Base-by-base conservation (phyloP, 2,113 vertebrate genomes). In the Dipodomys stephensi region DNA sequence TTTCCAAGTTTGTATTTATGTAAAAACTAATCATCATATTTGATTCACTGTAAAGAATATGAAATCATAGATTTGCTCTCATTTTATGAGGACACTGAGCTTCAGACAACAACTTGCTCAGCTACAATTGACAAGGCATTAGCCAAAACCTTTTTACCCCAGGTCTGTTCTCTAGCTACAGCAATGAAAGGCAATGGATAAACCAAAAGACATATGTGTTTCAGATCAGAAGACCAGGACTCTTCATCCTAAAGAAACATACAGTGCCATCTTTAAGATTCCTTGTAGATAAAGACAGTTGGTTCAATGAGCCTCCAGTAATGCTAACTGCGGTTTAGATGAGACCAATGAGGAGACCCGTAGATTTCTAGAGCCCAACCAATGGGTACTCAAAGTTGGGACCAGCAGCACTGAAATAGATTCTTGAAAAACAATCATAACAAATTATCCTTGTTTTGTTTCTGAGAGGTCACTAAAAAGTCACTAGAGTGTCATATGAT, bases 1-100 rank as follows among this genome's bases (percentile, higher is more conserved):
- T 88, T 76, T 71, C 32, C 23, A 71, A 74, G 83, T 80, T 68
- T 94, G 19, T 72, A 91, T 68, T 90, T 71, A 96, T 30, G 5
- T 30, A 74, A 89, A 16, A 39, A 87, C 39, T 19, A 53, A 71
- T n/a, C 49, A 25, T n/a, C 71, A 46, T 68, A 93, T 53, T 87
- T 79, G 82, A 74, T 69, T 92, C 16, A 67, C 23, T 35, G 9
- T 44, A 73, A 69, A 90, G 78, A 89, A 44, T 73, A 44, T 62
- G 81, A 83, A 94, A 78, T 7, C 7, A 30, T 3, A 68, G 10
- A 62, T 73, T 30, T 76, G 49, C 25, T 89, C 49, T 89, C 30
- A 62, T 30, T 71, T 83, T 86, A 83, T 64, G 67, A 90, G 27
- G 39, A 74, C 83, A 92, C 13, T 20, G 19, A 49, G 25, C 30